These are phyloP conservation scores for Anorthoa munda DNA, from an alignment of 2,888 invertebrate species.

Conservation along the genomic window DNA sequence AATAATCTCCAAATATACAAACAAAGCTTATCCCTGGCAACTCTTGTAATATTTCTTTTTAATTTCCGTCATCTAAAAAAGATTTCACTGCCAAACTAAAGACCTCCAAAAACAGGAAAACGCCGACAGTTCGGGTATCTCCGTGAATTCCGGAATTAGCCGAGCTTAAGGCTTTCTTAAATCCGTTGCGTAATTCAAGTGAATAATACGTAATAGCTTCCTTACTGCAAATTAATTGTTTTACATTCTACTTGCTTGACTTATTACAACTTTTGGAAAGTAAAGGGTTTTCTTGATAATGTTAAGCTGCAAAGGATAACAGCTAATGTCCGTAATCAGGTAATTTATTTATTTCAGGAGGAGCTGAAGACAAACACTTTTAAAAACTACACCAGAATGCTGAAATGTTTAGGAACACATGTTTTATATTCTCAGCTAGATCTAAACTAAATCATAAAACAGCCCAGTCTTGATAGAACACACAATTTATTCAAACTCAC, in stretches of 20 bases:
- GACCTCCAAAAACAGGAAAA: slow-evolving; percentile 48
- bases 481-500: slow-evolving; percentile 19
- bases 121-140: slow-evolving; percentile 39
- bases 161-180: slow-evolving; percentile 55
- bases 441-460: background rate
- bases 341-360: too few relatives aligned
- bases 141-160: slow-evolving; percentile 50
- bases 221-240: slow-evolving; percentile 52
- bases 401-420: background rate
- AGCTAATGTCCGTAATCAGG: background rate
- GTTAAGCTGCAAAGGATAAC: slow-evolving; percentile 18
- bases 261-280: slow-evolving; percentile 34
- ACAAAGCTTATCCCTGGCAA: slow-evolving; percentile 12
- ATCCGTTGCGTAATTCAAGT: slow-evolving; percentile 52
- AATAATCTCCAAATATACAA: slow-evolving; percentile 13
- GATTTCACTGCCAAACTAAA: slow-evolving; percentile 28
- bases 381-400: background rate
- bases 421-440: background rate
- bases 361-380: background rate
- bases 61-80: slow-evolving; percentile 47
- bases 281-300: slow-evolving; percentile 3
- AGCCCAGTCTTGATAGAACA: background rate
- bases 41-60: slow-evolving; percentile 39
- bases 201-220: slow-evolving; percentile 41
- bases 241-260: slow-evolving; percentile 30